These are phyloP conservation scores for Vulpes vulpes DNA, from an alignment of 2,113 vertebrate species.

Conservation along the genomic window DNA sequence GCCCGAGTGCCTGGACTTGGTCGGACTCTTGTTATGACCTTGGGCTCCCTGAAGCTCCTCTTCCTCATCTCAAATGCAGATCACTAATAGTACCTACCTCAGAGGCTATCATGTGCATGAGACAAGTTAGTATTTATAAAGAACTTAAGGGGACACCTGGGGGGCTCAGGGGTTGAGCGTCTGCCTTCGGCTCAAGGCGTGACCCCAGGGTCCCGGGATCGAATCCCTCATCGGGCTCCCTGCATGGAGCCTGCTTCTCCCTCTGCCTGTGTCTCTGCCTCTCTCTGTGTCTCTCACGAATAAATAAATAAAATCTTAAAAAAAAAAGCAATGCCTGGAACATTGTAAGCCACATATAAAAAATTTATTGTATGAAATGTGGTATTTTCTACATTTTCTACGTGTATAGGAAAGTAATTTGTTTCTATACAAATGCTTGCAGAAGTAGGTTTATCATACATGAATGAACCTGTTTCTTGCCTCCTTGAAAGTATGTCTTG, in stretches of 20 bases:
- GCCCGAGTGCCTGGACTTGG: not conserved
- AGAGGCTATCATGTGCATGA: not conserved
- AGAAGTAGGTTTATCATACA: not conserved
- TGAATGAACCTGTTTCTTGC: not conserved
- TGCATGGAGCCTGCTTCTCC: too few species aligned
- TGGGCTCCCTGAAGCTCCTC: not conserved
- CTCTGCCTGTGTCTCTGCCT: too few species aligned
- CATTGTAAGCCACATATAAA: not conserved
- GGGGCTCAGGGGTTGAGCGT: too few species aligned
- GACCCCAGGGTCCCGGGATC: too few species aligned
- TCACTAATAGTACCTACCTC: not conserved
- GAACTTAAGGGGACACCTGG: not conserved
- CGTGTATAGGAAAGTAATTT: not conserved
- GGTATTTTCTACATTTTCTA: not conserved
- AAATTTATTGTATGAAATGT: not conserved
- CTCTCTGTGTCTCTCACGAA: too few species aligned
- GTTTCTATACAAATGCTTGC: not conserved
- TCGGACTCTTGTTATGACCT: not conserved
- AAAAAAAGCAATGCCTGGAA: not conserved
- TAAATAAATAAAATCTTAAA: too few species aligned
- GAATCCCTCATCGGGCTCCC: too few species aligned
- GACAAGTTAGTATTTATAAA: not conserved
- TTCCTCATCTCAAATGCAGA: not conserved
- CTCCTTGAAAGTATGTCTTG: not conserved
- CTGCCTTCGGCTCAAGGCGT: too few species aligned